Conservation (phyloP, 2,113 vertebrate species). For the Platichthys stellatus region DNA sequence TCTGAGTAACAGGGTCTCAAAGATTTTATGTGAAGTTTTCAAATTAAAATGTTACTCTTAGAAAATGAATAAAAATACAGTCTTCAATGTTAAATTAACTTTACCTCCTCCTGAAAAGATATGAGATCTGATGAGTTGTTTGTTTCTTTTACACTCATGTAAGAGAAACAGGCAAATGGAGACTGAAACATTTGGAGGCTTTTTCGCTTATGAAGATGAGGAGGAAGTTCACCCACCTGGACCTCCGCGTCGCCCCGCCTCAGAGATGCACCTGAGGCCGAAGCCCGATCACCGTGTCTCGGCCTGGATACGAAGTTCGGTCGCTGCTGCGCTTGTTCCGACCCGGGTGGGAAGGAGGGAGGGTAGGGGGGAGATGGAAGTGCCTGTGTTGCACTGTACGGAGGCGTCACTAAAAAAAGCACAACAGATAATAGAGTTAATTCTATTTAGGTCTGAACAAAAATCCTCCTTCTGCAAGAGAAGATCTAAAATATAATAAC, state of each 20-base stretch:
- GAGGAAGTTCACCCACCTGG: constrained; percentile 72
- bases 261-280: constrained; percentile 81
- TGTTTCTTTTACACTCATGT: no score
- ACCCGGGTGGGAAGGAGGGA: constrained; percentile 25
- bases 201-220: neutral
- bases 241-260: constrained; percentile 78
- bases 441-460: neutral
- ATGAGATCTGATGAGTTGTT: no score
- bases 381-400: constrained; percentile 53
- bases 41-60: neutral
- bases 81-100: neutral
- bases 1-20: no score
- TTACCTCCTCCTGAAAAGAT: neutral
- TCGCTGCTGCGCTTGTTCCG: constrained; percentile 41
- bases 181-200: no score
- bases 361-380: neutral
- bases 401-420: constrained; percentile 56
- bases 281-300: constrained; percentile 73
- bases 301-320: constrained; percentile 39
- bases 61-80: neutral
- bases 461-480: neutral
- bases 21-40: neutral
- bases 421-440: neutral
- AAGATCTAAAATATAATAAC: no score
- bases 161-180: neutral